Base-by-base conservation (phyloP, 2,113 vertebrate genomes). In the Toxostoma redivivum region DNA sequence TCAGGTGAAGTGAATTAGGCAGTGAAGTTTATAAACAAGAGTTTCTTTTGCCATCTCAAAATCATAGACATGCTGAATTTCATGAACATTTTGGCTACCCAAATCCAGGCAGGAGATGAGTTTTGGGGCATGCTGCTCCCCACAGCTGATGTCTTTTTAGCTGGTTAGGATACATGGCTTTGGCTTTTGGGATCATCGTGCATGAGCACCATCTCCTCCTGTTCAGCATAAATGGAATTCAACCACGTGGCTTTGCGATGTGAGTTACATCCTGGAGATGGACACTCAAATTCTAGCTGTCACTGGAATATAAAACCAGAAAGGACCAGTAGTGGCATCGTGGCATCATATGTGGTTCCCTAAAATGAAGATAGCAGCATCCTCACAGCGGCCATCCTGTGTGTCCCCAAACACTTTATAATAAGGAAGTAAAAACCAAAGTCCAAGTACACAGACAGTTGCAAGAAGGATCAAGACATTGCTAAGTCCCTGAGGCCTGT, bases 171-270 rank as follows among this genome's bases (percentile, higher is more conserved):
- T 50, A n/a, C 13, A 40, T 38, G 30, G 37, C 25, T 40, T 48
- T 15, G 13, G 13, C 30, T 81, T 69, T 72, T 58, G 27, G 58
- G 30, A 50, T 61, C 65, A 33, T 10, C 35, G 25, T 81, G 11
- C 17, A 19, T 28, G 31, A 38, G 7, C 37, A 80, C 7, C 27
- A 38, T 28, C 38, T 58, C 37, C 53, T 20, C 17, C 22, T 56
- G 12, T n/a, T 82, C 61, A n/a, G 11, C 1, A 1, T 61, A 51
- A 79, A 66, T 38, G 19, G 24, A 86, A 48, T 74, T 82, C n/a
- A 81, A 54, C 15, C 15, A 35, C 0, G 0, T 74, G 37, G n/a
- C 12, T 62, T 66, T 28, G 24, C 0, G 1, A 62, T 53, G 13
- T 31, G 42, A 76, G n/a, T 50, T 74, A 62, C 1, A 30, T 48